These are phyloP conservation scores for Chascanopsetta lugubris DNA, from an alignment of 2,113 vertebrate species.

Conservation along the genomic window DNA sequence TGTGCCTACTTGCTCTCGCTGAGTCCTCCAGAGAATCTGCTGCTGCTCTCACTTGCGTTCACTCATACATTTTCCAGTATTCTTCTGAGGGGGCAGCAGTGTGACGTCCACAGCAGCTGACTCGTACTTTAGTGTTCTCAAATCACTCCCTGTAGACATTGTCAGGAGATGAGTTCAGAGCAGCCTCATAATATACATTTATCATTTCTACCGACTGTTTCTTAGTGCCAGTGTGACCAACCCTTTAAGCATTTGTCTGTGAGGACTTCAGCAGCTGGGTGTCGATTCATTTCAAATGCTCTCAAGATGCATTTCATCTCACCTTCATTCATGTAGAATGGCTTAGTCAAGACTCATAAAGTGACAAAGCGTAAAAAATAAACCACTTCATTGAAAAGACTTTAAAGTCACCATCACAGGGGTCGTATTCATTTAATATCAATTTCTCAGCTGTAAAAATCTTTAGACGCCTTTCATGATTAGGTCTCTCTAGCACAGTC, in stretches of 20 bases:
- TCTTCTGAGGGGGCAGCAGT: too few species aligned
- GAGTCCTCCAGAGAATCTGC: not conserved
- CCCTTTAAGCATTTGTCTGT: not conserved
- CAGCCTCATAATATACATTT: not conserved
- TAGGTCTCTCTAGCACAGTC: conserved; percentile 5
- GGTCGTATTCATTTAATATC: conserved; percentile 13
- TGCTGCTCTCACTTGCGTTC: not conserved
- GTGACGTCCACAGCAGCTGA: too few species aligned
- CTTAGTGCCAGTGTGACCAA: not conserved
- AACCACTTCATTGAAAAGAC: not conserved
- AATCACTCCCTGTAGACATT: not conserved
- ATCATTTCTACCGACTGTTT: not conserved
- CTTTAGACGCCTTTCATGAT: not conserved
- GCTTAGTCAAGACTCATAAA: not conserved
- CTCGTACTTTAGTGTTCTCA: not conserved
- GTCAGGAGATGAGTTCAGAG: not conserved
- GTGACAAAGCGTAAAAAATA: not conserved
- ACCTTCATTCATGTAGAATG: not conserved
- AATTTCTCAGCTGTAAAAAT: not conserved
- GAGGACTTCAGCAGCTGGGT: not conserved
- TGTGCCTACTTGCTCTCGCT: not conserved
- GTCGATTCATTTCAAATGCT: not conserved
- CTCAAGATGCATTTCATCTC: not conserved
- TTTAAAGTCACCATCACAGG: conserved; percentile 1
- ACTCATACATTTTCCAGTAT: not conserved